Percentiles rank a stretch among this genome's conserved stretches.
Evolutionary conservation across 2,797 vertebrate genomes (phyloP).

Genomic region (Hirundo rustica): DNA sequence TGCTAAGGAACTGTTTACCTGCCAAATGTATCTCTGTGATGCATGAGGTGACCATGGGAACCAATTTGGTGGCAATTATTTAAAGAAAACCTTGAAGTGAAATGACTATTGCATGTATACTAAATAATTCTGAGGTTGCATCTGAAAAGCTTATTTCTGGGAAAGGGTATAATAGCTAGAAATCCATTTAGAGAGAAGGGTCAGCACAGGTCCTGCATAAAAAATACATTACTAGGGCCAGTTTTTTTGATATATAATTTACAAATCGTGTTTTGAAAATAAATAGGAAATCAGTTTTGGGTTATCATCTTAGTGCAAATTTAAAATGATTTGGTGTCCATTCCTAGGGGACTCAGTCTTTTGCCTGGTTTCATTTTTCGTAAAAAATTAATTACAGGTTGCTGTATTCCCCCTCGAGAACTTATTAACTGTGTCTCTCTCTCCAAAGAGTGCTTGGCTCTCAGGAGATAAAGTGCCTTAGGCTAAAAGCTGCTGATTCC

Average conservation of each 20-base stretch:
- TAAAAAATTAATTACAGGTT: conserved; percentile 57
- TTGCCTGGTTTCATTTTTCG: conserved; percentile 27
- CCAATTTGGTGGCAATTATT: conserved; percentile 43
- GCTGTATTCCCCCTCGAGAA: conserved; percentile 37
- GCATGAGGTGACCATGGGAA: conserved; percentile 65
- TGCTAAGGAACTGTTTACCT: conserved; percentile 59
- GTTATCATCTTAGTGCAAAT: neutral
- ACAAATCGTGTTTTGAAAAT: neutral
- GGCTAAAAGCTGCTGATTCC: conserved; percentile 39
- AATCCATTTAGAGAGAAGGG: conserved; percentile 6
- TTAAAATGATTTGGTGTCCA: neutral
- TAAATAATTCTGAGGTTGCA: conserved; percentile 11
- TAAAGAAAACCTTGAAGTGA: conserved; percentile 11
- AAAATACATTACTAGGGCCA: neutral
- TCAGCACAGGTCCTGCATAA: conserved; percentile 1
- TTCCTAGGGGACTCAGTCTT: neutral
- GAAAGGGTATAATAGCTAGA: neutral
- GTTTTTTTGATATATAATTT: conserved; percentile 14
- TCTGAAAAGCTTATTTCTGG: conserved; percentile 19
- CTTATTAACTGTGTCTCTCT: conserved; percentile 43
- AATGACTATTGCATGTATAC: neutral
- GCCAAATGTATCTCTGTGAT: conserved; percentile 18
- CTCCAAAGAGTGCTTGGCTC: conserved; percentile 44
- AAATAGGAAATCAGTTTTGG: neutral
- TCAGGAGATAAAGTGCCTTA: conserved; percentile 11